Percentiles rank a stretch among this genome's conserved stretches.
phyloP scores from a whole-genome alignment of 2,797 vertebrate species.

The Bradypodion ventrale region DNA sequence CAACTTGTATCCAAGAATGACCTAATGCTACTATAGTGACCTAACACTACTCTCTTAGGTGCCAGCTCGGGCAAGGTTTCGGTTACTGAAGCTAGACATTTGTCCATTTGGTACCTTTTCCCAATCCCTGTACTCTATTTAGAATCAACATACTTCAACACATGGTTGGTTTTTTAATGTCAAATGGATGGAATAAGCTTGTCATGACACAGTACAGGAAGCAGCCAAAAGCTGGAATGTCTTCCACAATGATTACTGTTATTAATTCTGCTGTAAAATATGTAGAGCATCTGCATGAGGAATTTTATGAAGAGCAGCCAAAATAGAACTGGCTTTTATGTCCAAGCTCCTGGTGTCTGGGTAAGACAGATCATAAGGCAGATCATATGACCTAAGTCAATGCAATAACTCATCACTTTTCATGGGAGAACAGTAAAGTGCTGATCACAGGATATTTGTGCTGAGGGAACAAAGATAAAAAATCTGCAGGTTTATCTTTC shows the following conservation, averaged over 20 bases:
- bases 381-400: conserved; percentile 79
- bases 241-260: conserved; percentile 66
- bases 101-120: conserved; percentile 1
- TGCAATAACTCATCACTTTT: conserved; percentile 81
- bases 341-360: conserved; percentile 68
- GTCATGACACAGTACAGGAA: conserved; percentile 61
- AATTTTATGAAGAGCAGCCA: conserved; percentile 74
- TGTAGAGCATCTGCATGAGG: conserved; percentile 73
- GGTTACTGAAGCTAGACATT: conserved; percentile 48
- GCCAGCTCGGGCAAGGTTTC: conserved; percentile 50
- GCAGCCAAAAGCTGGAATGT: conserved; percentile 55
- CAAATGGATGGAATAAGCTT: conserved; percentile 65
- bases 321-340: conserved; percentile 73
- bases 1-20: no score
- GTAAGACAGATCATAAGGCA: conserved; percentile 72
- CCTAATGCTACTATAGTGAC: no score
- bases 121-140: background rate
- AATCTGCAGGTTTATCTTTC: conserved; percentile 83
- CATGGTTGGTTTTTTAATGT: conserved; percentile 57
- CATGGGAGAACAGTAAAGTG: conserved; percentile 81
- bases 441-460: conserved; percentile 75
- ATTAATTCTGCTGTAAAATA: conserved; percentile 75
- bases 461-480: conserved; percentile 84
- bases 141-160: conserved; percentile 29
- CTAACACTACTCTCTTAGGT: conserved; percentile 38